Base-by-base conservation (phyloP, 2,797 vertebrate genomes). In the Sorex maritimensis region DNA sequence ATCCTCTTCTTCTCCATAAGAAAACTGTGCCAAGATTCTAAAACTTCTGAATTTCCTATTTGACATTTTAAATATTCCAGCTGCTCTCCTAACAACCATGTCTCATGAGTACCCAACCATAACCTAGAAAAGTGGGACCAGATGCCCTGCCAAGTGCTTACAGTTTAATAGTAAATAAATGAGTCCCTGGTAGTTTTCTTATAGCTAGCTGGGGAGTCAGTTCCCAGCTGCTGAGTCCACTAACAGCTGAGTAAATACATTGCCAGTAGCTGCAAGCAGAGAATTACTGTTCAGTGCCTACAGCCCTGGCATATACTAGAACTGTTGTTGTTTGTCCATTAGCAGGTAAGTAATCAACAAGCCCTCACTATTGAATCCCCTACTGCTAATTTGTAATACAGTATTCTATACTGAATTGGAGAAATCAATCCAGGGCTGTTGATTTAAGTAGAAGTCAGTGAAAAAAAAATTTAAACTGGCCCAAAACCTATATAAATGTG, bases 171-270 rank as follows among this genome's bases (percentile, higher is more conserved):
- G 95, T 96, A 97, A 97, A 97, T 97, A 98, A 98, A 94, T 49
- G 96, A 95, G 91, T 90, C 95, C 93, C 94, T 92, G 86, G 67
- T 88, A 97, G 90, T 90, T 96, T 68, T 90, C 78, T 94, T 93
- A 91, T 24, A 94, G 91, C 78, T 21, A 14, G 74, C 93, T 86
- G 96, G 95, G 94, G 93, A 97, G 89, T 90, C 86, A 6, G 23
- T 88, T 97, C 96, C 97, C 97, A 97, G 94, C 91, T 98, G 96
- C 94, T 95, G 86, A 46, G 94, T 94, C 83, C 93, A 87, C 89
- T 84, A 92, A 91, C 94, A 98, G 97, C 96, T 97, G 98, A 98
- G 95, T 93, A 97, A 98, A 97, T 96, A 95, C 12, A 71, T 69
- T 83, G 61, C 93, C 84, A 34, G 67, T 86, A 84, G 79, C 69